These are phyloP conservation scores for Eilema griseolum DNA, from an alignment of 2,888 invertebrate species.

Conservation along the genomic window DNA sequence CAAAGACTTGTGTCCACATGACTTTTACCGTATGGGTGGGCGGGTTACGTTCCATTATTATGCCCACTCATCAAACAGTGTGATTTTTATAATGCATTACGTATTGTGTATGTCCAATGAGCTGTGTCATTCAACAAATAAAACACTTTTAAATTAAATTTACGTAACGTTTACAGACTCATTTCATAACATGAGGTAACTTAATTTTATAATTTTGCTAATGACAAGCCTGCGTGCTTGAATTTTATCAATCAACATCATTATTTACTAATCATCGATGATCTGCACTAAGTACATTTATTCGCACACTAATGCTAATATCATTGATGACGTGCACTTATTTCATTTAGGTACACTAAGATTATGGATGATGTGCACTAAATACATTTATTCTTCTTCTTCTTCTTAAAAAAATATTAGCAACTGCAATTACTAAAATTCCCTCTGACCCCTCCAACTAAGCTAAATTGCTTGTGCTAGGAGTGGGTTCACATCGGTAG, in stretches of 20 bases:
- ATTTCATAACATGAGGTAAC: not conserved
- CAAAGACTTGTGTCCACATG: not conserved
- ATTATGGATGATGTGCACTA: too few species aligned
- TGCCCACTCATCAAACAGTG: not conserved
- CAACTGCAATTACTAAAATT: too few species aligned
- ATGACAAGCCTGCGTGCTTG: not conserved
- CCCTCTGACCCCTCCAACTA: too few species aligned
- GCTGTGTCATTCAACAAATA: not conserved
- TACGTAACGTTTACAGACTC: not conserved
- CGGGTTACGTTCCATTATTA: not conserved
- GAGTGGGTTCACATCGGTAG: too few species aligned
- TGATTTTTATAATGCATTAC: not conserved
- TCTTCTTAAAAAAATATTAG: too few species aligned
- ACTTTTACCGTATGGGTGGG: not conserved
- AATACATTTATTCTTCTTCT: not conserved
- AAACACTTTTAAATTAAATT: not conserved
- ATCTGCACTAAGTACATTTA: not conserved
- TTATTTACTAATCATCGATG: not conserved
- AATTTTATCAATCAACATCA: not conserved
- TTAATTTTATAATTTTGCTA: not conserved
- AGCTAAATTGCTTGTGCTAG: too few species aligned
- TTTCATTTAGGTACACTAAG: too few species aligned
- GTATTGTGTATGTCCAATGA: not conserved
- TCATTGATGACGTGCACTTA: not conserved
- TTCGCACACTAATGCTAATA: not conserved